phyloP scores from a whole-genome alignment of 2,797 vertebrate genomes.

The Diglossa cyanea region DNA sequence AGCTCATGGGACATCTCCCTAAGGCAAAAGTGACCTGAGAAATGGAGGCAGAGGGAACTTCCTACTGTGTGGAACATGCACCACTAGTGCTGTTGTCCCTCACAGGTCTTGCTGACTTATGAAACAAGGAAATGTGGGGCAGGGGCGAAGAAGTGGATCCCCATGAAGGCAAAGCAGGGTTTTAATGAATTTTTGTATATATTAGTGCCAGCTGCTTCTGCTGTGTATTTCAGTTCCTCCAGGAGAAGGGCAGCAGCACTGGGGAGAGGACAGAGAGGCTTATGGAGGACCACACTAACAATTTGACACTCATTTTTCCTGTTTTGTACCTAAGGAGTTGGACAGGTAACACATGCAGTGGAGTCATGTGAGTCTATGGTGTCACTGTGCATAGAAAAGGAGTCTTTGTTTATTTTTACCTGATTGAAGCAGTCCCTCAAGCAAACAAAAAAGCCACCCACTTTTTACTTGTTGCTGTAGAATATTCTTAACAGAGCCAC shows the following conservation, averaged over 20 bases:
- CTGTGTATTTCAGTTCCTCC: background rate
- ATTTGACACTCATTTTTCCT: background rate
- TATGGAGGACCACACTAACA: background rate
- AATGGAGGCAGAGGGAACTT: background rate
- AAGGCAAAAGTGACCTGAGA: background rate
- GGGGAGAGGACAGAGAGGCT: background rate
- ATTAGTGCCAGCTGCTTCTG: background rate
- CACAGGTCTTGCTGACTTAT: background rate
- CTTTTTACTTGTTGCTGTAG: background rate
- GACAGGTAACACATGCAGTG: rapidly evolving
- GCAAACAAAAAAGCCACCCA: background rate
- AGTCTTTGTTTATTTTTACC: background rate
- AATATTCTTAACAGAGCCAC: background rate
- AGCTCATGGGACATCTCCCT: background rate
- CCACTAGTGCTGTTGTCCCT: background rate
- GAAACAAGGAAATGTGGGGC: background rate
- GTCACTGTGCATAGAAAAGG: background rate
- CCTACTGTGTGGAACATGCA: background rate
- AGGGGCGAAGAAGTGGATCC: background rate
- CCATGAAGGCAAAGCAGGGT: background rate
- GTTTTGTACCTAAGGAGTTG: background rate
- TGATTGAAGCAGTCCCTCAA: background rate
- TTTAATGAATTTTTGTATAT: background rate
- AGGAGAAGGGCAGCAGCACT: background rate
- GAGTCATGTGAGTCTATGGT: background rate